A percentile compares a stretch with the other conserved stretches of the same genome.
phyloP scores from a whole-genome alignment of 2,113 vertebrate genomes.

The Gymnogyps californianus region DNA sequence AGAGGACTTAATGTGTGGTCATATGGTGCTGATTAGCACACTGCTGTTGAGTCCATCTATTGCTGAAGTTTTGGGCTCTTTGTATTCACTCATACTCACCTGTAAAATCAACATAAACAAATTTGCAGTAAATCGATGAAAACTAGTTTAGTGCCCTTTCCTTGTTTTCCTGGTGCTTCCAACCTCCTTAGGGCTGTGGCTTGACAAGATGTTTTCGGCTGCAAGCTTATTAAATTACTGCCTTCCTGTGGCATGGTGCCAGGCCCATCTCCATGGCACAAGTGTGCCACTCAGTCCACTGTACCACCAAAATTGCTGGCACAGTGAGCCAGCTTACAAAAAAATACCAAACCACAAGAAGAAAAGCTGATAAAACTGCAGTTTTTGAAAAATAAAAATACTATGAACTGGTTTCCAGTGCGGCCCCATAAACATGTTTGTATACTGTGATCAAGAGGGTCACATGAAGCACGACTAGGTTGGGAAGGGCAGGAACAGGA shows the following conservation, averaged over 20 bases:
- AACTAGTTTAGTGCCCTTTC: not conserved
- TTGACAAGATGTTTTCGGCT: not conserved
- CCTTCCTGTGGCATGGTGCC: not conserved
- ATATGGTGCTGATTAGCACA: not conserved
- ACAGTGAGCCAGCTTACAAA: not conserved
- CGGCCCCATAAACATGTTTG: not conserved
- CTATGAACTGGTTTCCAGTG: not conserved
- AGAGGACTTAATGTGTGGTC: not conserved
- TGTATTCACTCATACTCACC: not conserved
- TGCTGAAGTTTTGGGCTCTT: not conserved
- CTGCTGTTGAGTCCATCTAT: not conserved
- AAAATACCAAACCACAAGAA: not conserved
- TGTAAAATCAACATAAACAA: not conserved
- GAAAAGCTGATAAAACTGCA: not conserved
- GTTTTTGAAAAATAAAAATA: not conserved
- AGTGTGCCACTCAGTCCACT: not conserved
- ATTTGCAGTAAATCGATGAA: not conserved
- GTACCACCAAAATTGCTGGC: not conserved
- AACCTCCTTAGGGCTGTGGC: not conserved
- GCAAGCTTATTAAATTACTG: not conserved
- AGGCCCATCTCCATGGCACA: not conserved
- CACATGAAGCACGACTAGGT: rapidly evolving
- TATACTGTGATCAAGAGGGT: not conserved
- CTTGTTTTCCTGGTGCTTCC: not conserved
- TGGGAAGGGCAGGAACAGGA: not conserved